A percentile compares a stretch with the other conserved stretches of the same genome.
phyloP scores from a whole-genome alignment of 2,797 vertebrate genomes.

The Sebastes ruberrimus region DNA sequence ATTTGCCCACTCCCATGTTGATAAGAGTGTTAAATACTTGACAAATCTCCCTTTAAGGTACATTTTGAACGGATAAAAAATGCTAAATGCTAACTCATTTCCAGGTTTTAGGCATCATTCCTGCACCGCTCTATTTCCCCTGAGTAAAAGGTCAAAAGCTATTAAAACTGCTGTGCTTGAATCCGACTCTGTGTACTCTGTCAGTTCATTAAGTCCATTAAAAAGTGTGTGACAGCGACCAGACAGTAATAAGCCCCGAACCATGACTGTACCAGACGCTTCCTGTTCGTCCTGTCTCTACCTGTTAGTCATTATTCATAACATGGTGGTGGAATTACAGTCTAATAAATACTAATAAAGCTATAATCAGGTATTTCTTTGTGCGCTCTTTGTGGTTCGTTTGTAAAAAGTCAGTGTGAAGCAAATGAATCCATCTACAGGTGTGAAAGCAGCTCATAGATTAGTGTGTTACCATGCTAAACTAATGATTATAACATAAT shows the following conservation, averaged over 20 bases:
- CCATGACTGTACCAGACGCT: background rate
- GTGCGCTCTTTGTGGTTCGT: background rate
- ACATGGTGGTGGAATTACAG: accelerated
- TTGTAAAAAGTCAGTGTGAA: background rate
- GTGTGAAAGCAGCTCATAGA: background rate
- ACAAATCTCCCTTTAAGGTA: no score
- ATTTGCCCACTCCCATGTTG: no score
- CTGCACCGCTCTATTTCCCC: background rate
- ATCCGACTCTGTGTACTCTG: background rate
- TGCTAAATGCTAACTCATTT: no score
- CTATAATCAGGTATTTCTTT: no score
- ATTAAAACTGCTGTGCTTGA: background rate
- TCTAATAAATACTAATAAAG: background rate
- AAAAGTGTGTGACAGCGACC: background rate
- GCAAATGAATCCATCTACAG: background rate
- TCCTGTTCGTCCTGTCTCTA: background rate
- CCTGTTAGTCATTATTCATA: background rate
- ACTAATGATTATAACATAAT: background rate
- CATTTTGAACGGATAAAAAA: no score
- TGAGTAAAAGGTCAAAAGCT: background rate
- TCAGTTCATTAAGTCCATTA: background rate
- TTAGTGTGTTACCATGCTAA: background rate
- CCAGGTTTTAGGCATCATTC: accelerated
- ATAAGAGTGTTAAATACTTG: no score
- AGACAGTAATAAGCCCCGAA: background rate